phyloP scores from a whole-genome alignment of 1,140 invertebrate species.

The Formica exsecta region DNA sequence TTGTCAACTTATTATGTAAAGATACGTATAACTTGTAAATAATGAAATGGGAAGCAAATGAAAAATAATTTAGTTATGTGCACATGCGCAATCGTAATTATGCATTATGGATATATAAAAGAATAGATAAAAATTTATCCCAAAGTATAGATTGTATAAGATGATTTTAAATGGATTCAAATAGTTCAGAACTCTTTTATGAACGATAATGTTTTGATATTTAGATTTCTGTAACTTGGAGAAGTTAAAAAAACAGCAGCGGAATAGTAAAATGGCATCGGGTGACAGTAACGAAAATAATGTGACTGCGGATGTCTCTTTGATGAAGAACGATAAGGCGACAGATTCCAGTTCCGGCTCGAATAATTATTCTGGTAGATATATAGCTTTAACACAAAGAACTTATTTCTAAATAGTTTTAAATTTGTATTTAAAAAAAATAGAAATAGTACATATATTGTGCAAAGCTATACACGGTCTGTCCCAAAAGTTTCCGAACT shows the following conservation, averaged over 20 bases:
- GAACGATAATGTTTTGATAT: conserved; percentile 2
- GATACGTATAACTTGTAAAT: too few species aligned
- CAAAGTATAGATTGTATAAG: neutral
- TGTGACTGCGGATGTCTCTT: conserved; percentile 51
- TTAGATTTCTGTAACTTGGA: conserved; percentile 86
- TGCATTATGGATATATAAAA: neutral
- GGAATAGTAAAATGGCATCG: conserved; percentile 53
- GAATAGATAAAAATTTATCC: neutral
- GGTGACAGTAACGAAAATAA: conserved; percentile 62
- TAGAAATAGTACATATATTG: neutral
- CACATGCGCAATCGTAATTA: too few species aligned
- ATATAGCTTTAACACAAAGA: neutral
- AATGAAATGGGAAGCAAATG: too few species aligned
- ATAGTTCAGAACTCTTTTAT: neutral
- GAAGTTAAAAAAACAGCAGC: conserved; percentile 70
- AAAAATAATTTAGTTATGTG: too few species aligned
- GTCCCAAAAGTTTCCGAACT: too few species aligned
- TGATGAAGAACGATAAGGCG: conserved; percentile 87
- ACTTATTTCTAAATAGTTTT: neutral
- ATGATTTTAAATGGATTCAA: neutral
- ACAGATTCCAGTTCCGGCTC: conserved; percentile 68
- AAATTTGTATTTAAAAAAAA: neutral
- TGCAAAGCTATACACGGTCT: neutral
- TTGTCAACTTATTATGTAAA: too few species aligned
- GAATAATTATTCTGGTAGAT: conserved; percentile 63